Percentiles rank a stretch among this genome's conserved stretches.
Conservation (phyloP, 2,113 vertebrate genomes). For the Mandrillus leucophaeus region DNA sequence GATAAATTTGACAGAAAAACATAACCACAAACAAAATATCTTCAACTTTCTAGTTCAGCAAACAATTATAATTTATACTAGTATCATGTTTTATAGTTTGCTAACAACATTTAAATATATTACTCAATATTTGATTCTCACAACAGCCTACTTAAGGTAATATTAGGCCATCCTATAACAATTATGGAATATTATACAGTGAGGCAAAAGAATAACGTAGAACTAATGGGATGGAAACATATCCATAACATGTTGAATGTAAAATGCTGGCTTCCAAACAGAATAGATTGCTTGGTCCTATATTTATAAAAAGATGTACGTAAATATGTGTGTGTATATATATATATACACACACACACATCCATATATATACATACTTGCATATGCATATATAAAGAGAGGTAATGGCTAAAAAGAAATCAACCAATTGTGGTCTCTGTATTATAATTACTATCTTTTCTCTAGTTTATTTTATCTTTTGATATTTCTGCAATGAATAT, state of each 20-base stretch:
- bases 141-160: neutral
- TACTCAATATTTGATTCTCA: neutral
- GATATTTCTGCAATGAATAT: neutral
- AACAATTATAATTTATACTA: constrained; percentile 15
- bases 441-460: neutral
- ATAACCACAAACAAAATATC: neutral
- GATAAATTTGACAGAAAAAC: neutral
- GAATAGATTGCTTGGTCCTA: neutral
- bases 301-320: neutral
- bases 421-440: neutral
- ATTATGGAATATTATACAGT: neutral
- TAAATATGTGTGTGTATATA: no score
- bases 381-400: neutral
- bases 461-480: neutral
- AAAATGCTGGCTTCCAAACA: constrained; percentile 21
- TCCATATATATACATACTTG: neutral
- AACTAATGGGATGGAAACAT: neutral
- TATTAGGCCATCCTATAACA: neutral
- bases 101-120: neutral
- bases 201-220: neutral
- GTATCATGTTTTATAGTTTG: neutral
- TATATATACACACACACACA: neutral
- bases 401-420: neutral
- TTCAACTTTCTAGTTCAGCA: constrained; percentile 28
- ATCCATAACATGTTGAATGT: neutral